Percentiles rank a stretch among this genome's conserved stretches.
Evolutionary conservation across 2,888 invertebrate genomes (phyloP).

Genomic region (Scaptomyza reducta): DNA sequence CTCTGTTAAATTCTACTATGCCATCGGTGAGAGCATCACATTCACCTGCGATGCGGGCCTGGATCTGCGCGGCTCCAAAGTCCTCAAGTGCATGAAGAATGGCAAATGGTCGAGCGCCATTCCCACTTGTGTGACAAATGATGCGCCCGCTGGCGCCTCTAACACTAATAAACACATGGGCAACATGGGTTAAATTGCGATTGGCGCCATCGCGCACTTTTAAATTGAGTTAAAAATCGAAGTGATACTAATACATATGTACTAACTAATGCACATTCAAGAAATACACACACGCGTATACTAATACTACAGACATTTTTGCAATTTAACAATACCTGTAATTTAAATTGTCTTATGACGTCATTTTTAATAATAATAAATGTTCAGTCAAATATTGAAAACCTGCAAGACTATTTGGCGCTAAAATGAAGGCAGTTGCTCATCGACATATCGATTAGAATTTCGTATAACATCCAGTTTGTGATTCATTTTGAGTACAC

Average conservation of each 20-base stretch:
- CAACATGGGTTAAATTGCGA: conserved; percentile 58
- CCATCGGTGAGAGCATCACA: conserved; percentile 92
- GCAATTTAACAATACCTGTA: conserved; percentile 62
- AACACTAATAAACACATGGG: conserved; percentile 60
- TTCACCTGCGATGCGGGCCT: conserved; percentile 93
- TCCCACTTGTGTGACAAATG: conserved; percentile 87
- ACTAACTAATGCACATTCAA: conserved; percentile 52
- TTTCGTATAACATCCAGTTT: too few relatives aligned
- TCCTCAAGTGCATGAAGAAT: conserved; percentile 91
- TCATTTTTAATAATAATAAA: conserved; percentile 71
- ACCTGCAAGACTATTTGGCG: too few relatives aligned
- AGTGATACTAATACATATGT: conserved; percentile 78
- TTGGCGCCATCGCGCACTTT: background rate
- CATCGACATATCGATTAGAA: too few relatives aligned
- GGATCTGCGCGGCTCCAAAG: conserved; percentile 90
- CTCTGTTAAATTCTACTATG: conserved; percentile 94
- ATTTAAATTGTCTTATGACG: conserved; percentile 46
- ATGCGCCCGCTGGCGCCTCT: conserved; percentile 52
- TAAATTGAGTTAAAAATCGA: conserved; percentile 62
- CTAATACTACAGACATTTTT: conserved; percentile 55
- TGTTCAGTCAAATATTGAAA: conserved; percentile 38
- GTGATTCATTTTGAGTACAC: too few relatives aligned
- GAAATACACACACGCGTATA: conserved; percentile 29
- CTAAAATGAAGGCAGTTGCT: too few relatives aligned
- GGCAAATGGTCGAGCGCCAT: conserved; percentile 95